These are phyloP conservation scores for Hoplostethus mediterraneus DNA, from an alignment of 2,797 vertebrate genomes.

Conservation along the genomic window DNA sequence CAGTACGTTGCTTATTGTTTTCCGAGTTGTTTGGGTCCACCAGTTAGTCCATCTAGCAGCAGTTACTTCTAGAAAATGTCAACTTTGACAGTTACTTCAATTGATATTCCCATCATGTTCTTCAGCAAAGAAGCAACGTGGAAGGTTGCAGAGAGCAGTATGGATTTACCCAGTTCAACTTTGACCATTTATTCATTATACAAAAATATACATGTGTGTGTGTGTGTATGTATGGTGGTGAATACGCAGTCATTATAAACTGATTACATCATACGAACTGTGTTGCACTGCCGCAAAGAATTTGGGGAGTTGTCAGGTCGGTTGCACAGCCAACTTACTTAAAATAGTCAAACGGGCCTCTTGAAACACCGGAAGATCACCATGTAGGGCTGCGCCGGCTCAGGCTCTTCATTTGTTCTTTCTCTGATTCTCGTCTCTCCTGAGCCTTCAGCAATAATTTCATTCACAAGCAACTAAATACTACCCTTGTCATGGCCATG, in stretches of 20 bases:
- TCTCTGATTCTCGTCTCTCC: slow-evolving; percentile 40
- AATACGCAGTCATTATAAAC: no score
- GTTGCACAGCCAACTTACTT: neutral
- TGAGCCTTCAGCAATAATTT: slow-evolving; percentile 49
- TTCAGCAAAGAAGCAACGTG: neutral
- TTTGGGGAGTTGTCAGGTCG: no score
- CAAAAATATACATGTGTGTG: neutral
- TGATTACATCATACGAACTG: no score
- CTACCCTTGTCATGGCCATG: slow-evolving; percentile 70
- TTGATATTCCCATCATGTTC: neutral
- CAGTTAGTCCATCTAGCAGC: no score
- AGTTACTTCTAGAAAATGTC: no score
- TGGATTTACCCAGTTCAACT: neutral
- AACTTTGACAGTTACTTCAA: no score
- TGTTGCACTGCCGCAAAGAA: no score
- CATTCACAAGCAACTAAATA: slow-evolving; percentile 74
- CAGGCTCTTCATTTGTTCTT: slow-evolving; percentile 38
- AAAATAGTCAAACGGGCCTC: slow-evolving; percentile 1
- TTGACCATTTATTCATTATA: neutral
- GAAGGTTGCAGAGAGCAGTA: neutral
- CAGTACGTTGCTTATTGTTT: neutral
- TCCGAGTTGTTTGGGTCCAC: no score
- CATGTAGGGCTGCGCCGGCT: slow-evolving; percentile 1
- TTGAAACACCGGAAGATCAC: slow-evolving; percentile 16
- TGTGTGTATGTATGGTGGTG: no score